A percentile compares a stretch with the other conserved stretches of the same genome.
These are phyloP conservation scores for Pinctada fucata DNA, from an alignment of 2,888 invertebrate genomes.

Conservation along the genomic window DNA sequence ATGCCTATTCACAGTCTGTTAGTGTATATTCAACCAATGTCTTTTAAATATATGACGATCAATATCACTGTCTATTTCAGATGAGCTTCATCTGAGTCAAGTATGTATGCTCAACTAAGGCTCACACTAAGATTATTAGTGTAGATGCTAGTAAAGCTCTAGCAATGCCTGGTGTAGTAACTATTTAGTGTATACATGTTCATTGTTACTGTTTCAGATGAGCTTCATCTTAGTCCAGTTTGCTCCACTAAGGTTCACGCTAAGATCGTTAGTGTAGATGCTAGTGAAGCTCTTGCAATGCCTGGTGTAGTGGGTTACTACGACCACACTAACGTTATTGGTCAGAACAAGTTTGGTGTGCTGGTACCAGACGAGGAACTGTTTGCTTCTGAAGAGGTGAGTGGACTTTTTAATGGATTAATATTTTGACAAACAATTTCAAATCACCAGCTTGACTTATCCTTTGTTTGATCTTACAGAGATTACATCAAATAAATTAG, in stretches of 20 bases:
- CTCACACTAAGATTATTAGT: conserved; percentile 18
- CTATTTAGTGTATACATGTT: background rate
- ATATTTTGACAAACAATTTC: no score
- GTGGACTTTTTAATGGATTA: no score
- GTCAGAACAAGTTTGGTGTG: conserved; percentile 1
- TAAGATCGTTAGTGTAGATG: conserved; percentile 23
- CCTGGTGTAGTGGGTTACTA: conserved; percentile 29
- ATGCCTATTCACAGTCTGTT: no score
- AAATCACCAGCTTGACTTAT: no score
- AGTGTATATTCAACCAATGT: no score
- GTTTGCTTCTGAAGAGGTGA: conserved; percentile 29
- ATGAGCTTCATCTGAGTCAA: background rate
- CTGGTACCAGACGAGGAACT: conserved; percentile 16
- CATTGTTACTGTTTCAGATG: conserved; percentile 8
- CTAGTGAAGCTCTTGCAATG: conserved; percentile 11
- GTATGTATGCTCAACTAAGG: conserved; percentile 8
- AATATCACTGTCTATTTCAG: no score
- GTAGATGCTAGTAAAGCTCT: conserved; percentile 12
- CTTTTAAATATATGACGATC: no score
- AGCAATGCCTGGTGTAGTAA: conserved; percentile 5
- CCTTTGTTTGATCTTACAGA: no score
- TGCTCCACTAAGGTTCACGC: conserved; percentile 26
- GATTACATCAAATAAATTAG: no score
- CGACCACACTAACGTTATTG: conserved; percentile 19
- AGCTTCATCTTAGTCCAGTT: conserved; percentile 16